These are phyloP conservation scores for Paedocypris sp. DNA, from an alignment of 2,113 vertebrate species.

Conservation along the genomic window DNA sequence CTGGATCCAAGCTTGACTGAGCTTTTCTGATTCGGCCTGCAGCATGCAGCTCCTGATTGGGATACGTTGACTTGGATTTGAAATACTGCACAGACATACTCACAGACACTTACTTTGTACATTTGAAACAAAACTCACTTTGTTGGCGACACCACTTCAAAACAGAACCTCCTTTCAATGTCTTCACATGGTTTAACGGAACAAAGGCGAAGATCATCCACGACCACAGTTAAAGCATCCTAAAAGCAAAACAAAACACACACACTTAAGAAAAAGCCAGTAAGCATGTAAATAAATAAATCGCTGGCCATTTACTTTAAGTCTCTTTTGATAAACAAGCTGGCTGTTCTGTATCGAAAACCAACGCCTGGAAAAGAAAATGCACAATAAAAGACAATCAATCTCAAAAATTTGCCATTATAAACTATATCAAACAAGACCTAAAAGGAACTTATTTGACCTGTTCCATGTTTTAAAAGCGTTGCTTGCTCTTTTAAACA, in stretches of 20 bases:
- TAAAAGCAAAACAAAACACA: conserved; percentile 45
- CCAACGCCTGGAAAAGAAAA: conserved; percentile 88
- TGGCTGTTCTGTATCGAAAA: conserved; percentile 99
- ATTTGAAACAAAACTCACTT: conserved; percentile 62
- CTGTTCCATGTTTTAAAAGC: conserved; percentile 70
- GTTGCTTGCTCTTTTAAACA: conserved; percentile 66
- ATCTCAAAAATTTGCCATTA: neutral
- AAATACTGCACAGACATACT: neutral
- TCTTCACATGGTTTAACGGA: conserved; percentile 95
- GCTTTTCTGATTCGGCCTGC: conserved; percentile 93
- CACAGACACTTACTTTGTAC: neutral
- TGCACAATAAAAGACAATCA: conserved; percentile 1
- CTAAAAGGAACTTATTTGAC: conserved; percentile 25
- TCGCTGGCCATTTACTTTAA: conserved; percentile 69
- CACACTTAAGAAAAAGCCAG: neutral
- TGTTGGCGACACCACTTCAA: conserved; percentile 96
- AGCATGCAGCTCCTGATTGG: conserved; percentile 89
- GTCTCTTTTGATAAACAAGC: conserved; percentile 96
- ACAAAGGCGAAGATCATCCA: conserved; percentile 88
- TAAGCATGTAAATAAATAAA: neutral
- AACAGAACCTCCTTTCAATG: conserved; percentile 91
- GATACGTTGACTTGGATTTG: neutral
- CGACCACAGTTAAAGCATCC: conserved; percentile 92
- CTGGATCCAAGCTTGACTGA: conserved; percentile 93
- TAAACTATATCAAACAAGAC: neutral